A percentile compares a stretch with the other conserved stretches of the same genome.
These are phyloP conservation scores for Molorchus minor DNA, from an alignment of 2,888 invertebrate genomes.

Conservation along the genomic window DNA sequence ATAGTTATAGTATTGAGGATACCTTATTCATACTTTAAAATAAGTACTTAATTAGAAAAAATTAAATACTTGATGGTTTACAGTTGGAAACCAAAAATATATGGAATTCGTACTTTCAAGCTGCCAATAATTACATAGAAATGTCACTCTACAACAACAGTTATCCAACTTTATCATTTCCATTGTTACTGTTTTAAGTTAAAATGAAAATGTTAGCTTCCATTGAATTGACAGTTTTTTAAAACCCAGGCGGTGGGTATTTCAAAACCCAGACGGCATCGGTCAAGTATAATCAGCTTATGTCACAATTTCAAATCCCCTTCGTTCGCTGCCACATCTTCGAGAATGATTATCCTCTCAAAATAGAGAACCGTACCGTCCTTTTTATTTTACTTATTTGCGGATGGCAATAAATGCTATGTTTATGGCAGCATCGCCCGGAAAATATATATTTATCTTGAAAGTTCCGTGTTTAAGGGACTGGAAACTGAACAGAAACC, in stretches of 20 bases:
- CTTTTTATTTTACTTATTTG: constrained; percentile 9
- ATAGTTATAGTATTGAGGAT: too few relatives aligned
- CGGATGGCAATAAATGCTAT: constrained; percentile 17
- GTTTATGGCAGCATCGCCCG: constrained; percentile 12
- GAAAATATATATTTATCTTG: constrained; percentile 37
- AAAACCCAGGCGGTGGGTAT: constrained; percentile 9
- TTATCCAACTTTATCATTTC: too few relatives aligned
- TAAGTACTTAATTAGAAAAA: too few relatives aligned
- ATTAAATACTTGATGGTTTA: too few relatives aligned
- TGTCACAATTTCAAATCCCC: constrained; percentile 16
- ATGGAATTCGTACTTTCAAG: too few relatives aligned
- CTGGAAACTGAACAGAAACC: constrained; percentile 30
- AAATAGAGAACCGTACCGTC: constrained; percentile 11
- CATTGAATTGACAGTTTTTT: too few relatives aligned
- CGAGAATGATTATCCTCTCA: background rate
- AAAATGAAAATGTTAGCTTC: too few relatives aligned
- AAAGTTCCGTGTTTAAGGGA: constrained; percentile 40
- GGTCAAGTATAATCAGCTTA: constrained; percentile 24
- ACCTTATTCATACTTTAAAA: too few relatives aligned
- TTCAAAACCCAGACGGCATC: constrained; percentile 1
- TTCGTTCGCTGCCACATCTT: background rate
- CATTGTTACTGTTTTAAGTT: too few relatives aligned
- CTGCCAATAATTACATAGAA: too few relatives aligned
- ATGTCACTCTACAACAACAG: too few relatives aligned
- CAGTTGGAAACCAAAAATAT: too few relatives aligned